Base-by-base conservation (phyloP, 2,797 vertebrate genomes). In the Chelmon rostratus region DNA sequence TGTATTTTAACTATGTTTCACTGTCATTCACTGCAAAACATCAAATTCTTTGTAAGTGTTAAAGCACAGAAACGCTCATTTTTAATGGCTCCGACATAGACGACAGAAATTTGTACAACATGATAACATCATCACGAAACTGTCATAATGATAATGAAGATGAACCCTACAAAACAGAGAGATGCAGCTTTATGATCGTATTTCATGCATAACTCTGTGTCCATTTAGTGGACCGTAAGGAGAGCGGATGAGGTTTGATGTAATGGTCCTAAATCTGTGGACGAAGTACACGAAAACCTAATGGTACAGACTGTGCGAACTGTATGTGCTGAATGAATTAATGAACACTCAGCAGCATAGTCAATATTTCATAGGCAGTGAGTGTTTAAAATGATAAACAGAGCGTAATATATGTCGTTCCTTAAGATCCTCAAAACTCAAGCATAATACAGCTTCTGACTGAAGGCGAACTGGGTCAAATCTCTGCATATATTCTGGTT, bases 311-410 rank as follows among this genome's bases (percentile, higher is more conserved):
- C 62, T 21, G 56, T 44, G 40, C 3, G 2, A 66, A 38, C 23
- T 47, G 33, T 47, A 75, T 31, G 25, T 46, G 57, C 78, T 67
- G 40, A 87, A 93, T 90, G 67, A 84, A 89, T 89, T 69, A 81
- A 90, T 70, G 68, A 86, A 82, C 66, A 69, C 77, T 79, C 80
- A 59, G 80, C 73, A 75, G 82, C 69, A 35, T 63, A 19, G 80
- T 93, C 85, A 91, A 92, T 92, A 91, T 92, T 94, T 93, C 28
- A 85, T 91, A 83, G 7, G 62, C 74, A 61, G 63, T 0, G 21
- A 80, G 73, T 69, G 80, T 84, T 75, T 73, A 40, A 79, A 86
- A 89, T 65, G 79, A 75, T 81, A 88, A 89, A 81, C 79, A 66
- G 81, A 89, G 83, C 75, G 37, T 81, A 75, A 84, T 78, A 46